phyloP scores from a whole-genome alignment of 2,888 invertebrate genomes.

The Patella caerulea region DNA sequence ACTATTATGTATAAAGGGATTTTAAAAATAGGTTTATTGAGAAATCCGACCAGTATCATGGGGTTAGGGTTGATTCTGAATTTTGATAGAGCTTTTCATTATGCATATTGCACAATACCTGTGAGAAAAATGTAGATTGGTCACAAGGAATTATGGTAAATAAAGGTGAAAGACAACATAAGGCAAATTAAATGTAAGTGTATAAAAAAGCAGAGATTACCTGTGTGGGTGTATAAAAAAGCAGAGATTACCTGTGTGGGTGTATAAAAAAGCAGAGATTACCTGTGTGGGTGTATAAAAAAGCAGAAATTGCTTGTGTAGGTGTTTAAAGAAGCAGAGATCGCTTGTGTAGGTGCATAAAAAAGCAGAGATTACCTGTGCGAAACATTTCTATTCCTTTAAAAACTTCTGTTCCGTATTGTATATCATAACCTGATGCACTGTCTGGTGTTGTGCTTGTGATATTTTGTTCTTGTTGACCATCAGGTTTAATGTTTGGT shows the following conservation, averaged over 20 bases:
- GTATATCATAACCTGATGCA: constrained; percentile 12
- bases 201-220: neutral
- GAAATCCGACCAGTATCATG: no score
- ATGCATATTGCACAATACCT: no score
- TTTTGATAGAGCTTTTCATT: no score
- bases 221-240: neutral
- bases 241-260: neutral
- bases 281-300: constrained; percentile 37
- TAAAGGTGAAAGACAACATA: no score
- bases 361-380: constrained; percentile 40
- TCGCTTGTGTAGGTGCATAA: neutral
- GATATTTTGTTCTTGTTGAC: neutral
- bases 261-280: constrained; percentile 2
- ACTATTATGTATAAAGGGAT: no score
- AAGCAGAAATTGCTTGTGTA: neutral
- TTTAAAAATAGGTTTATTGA: no score
- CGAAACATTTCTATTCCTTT: constrained; percentile 43
- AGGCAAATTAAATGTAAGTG: no score
- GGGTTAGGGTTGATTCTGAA: no score
- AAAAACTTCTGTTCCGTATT: constrained; percentile 47
- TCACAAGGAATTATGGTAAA: no score
- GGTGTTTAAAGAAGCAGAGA: neutral
- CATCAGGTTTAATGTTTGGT: neutral
- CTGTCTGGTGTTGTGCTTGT: neutral
- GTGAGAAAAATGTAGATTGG: no score